These are phyloP conservation scores for Steatornis caripensis DNA, from an alignment of 2,113 vertebrate genomes.

Conservation along the genomic window DNA sequence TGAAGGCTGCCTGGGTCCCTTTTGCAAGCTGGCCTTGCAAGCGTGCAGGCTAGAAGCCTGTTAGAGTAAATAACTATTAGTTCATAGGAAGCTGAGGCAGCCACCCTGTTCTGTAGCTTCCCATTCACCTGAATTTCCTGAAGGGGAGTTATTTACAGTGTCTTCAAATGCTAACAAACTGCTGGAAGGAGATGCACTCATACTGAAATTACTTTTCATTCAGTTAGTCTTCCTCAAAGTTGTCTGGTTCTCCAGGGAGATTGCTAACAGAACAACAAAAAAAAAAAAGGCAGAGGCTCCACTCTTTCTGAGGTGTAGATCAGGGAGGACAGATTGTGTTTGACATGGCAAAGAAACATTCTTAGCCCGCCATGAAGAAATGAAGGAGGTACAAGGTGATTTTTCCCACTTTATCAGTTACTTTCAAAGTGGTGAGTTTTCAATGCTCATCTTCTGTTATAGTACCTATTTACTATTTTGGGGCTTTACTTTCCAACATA, in stretches of 20 bases:
- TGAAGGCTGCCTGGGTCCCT: neutral
- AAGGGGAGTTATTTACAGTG: neutral
- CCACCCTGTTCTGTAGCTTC: neutral
- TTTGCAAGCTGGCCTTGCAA: neutral
- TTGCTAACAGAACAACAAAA: neutral
- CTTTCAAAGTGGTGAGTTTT: neutral
- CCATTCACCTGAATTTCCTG: neutral
- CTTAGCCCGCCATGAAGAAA: neutral
- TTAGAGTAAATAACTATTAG: neutral
- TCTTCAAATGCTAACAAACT: neutral
- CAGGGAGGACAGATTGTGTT: neutral
- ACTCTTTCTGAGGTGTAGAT: neutral
- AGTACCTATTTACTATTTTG: neutral
- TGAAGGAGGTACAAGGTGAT: neutral
- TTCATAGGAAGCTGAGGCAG: neutral
- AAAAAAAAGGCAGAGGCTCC: neutral
- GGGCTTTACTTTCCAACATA: neutral
- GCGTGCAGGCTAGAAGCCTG: neutral
- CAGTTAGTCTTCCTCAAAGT: neutral
- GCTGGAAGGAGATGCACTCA: neutral
- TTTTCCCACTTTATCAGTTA: neutral
- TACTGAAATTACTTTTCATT: neutral
- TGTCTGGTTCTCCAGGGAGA: neutral
- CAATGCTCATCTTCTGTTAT: neutral
- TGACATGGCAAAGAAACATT: neutral